Percentiles rank a stretch among this genome's conserved stretches.
Conservation (phyloP, 1,140 invertebrate genomes). For the Penaeus vannamei region DNA sequence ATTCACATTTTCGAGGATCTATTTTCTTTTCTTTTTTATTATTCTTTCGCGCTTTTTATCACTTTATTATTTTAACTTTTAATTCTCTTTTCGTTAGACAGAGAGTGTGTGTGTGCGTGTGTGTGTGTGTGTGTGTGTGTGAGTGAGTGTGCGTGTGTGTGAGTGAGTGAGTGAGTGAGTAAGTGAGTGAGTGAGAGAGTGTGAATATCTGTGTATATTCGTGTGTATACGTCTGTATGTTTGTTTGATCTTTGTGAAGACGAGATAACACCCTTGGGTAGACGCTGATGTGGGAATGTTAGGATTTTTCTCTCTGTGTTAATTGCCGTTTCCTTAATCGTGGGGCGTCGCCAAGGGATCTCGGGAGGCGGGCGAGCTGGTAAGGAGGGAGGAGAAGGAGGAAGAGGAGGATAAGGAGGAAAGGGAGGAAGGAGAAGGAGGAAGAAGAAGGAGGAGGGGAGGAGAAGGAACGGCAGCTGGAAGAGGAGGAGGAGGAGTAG, state of each 20-base stretch:
- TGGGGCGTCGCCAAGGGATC: too few species aligned
- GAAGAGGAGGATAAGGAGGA: background rate
- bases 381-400: background rate
- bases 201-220: background rate
- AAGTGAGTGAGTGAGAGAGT: background rate
- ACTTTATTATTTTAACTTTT: background rate
- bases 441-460: too few species aligned
- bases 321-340: too few species aligned
- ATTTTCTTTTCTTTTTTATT: too few species aligned
- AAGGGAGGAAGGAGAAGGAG: background rate
- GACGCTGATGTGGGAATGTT: background rate
- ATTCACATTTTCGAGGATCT: too few species aligned
- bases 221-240: slow-evolving; percentile 14
- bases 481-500: background rate
- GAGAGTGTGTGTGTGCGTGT: background rate
- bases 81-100: background rate
- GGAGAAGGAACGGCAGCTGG: background rate
- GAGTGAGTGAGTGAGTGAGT: slow-evolving; percentile 1
- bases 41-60: background rate
- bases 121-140: slow-evolving; percentile 28
- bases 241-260: background rate
- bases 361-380: background rate
- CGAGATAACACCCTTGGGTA: background rate
- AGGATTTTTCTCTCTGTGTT: background rate
- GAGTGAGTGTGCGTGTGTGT: background rate